A percentile compares a stretch with the other conserved stretches of the same genome.
phyloP scores from a whole-genome alignment of 2,797 vertebrate genomes.

The Enteromius treurensis region DNA sequence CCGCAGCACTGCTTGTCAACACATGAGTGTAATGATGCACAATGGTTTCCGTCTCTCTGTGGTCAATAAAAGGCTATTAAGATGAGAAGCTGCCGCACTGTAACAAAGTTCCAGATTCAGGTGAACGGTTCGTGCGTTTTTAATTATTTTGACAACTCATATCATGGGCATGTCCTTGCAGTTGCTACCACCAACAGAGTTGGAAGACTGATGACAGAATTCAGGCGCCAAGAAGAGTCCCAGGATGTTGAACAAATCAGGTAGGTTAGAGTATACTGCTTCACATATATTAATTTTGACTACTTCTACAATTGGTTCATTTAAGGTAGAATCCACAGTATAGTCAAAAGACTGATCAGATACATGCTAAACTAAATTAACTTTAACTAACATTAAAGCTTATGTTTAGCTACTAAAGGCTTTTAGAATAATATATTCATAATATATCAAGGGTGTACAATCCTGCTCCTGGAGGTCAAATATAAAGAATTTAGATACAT shows the following conservation, averaged over 20 bases:
- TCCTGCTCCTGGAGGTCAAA: neutral
- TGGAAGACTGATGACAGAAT: slow-evolving; percentile 15
- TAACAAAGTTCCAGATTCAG: slow-evolving; percentile 1
- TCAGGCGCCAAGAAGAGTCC: neutral
- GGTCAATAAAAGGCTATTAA: slow-evolving; percentile 40
- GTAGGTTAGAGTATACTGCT: neutral
- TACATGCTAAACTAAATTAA: neutral
- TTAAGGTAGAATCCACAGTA: neutral
- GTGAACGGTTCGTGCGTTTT: neutral
- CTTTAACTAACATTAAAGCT: neutral
- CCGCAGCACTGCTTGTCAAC: slow-evolving; percentile 54
- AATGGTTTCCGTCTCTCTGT: slow-evolving; percentile 48
- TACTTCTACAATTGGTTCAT: neutral
- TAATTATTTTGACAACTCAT: neutral
- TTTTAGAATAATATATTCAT: neutral
- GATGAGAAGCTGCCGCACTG: neutral
- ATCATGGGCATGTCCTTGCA: neutral
- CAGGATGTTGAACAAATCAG: neutral
- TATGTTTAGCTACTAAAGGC: neutral
- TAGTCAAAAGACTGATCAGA: neutral
- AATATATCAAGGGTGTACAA: neutral
- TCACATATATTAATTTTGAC: neutral
- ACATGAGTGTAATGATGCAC: slow-evolving; percentile 52
- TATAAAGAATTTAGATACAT: neutral
- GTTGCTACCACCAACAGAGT: neutral